These are phyloP conservation scores for Nipponia nippon DNA, from an alignment of 2,113 vertebrate genomes.

Conservation along the genomic window DNA sequence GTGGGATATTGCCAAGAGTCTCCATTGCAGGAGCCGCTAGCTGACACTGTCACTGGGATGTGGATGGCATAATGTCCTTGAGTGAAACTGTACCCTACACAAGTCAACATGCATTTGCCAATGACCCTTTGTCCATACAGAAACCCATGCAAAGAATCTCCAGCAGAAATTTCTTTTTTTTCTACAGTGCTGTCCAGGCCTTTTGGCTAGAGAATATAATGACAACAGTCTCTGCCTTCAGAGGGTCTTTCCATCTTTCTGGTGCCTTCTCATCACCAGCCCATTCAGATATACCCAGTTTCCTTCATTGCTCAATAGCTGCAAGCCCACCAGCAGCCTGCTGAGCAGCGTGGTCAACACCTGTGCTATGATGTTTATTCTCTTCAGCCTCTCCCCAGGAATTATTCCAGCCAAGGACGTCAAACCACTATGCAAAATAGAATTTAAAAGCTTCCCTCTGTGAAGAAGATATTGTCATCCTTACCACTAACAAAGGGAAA, in stretches of 20 bases:
- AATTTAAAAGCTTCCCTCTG: background rate
- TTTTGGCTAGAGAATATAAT: background rate
- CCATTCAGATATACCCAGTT: background rate
- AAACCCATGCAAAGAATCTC: background rate
- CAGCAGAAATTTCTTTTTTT: background rate
- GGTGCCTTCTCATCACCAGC: background rate
- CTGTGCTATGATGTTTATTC: background rate
- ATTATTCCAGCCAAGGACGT: background rate
- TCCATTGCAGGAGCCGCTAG: accelerated
- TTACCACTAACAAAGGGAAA: background rate
- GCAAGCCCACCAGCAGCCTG: background rate
- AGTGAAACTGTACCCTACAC: background rate
- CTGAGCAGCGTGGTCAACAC: background rate
- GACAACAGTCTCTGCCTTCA: background rate
- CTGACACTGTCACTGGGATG: background rate
- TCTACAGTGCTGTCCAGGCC: background rate
- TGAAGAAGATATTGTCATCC: background rate
- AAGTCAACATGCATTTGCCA: background rate
- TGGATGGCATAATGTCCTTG: background rate
- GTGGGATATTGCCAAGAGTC: background rate
- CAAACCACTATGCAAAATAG: background rate
- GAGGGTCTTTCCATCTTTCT: background rate
- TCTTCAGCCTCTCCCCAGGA: background rate
- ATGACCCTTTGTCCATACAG: background rate
- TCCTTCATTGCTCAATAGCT: background rate